Conservation (phyloP, 2,888 invertebrate genomes). For the Panorpa germanica region DNA sequence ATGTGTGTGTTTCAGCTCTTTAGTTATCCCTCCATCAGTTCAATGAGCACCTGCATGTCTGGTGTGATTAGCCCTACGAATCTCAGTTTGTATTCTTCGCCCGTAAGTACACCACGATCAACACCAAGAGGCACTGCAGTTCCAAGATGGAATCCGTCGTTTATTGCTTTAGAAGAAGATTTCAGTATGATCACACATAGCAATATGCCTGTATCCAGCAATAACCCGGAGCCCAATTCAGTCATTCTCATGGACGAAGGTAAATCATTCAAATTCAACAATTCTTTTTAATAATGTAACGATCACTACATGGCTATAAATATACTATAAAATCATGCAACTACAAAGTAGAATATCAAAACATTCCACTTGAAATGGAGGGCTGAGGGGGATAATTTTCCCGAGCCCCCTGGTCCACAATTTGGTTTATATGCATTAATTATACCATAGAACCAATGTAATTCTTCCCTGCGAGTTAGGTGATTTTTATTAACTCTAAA, state of each 20-base stretch:
- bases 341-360: too few species aligned
- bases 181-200: slow-evolving; percentile 83
- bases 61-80: slow-evolving; percentile 81
- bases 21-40: slow-evolving; percentile 75
- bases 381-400: too few species aligned
- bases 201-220: slow-evolving; percentile 36
- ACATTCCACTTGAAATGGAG: too few species aligned
- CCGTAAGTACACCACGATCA: slow-evolving; percentile 48
- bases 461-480: too few species aligned
- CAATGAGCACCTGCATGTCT: slow-evolving; percentile 51
- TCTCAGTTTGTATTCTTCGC: slow-evolving; percentile 64
- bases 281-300: too few species aligned
- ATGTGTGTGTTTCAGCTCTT: slow-evolving; percentile 85
- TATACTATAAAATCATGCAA: too few species aligned
- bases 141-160: slow-evolving; percentile 71
- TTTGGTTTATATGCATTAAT: too few species aligned
- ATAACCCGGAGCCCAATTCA: slow-evolving; percentile 41
- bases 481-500: too few species aligned
- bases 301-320: too few species aligned
- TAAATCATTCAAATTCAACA: too few species aligned
- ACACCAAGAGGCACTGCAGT: slow-evolving; percentile 35
- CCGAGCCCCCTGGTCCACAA: too few species aligned
- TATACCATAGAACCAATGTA: too few species aligned
- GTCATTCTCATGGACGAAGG: slow-evolving; percentile 68
- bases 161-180: slow-evolving; percentile 83